Evolutionary conservation across 1,140 invertebrate genomes (phyloP), one percentile per base, ranked within the genome.

Genomic region (Hesperophylax magnus): DNA sequence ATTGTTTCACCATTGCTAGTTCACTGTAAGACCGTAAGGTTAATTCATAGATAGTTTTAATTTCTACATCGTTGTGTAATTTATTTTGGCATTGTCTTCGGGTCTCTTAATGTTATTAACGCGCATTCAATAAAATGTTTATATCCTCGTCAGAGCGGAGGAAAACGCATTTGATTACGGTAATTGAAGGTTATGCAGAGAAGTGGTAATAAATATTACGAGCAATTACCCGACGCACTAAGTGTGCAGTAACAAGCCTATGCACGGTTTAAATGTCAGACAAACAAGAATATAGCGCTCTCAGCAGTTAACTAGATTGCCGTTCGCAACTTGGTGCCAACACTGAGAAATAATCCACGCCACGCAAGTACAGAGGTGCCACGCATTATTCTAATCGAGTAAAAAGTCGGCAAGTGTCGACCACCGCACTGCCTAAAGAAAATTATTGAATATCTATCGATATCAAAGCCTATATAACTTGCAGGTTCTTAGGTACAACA

Each of bases 131-230:
- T 72, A 54, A 72, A 54, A 53, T 53, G 18, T 72, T 54, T 24
- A 72, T 69, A 72, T 72, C 27, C 52, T 22, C 69, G 52, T 39
- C 39, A 34, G 17, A 72, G 53, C 47, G 52, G 47, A 56, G 15
- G 52, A 27, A 47, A 24, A 27, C 69, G 39, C 69, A 72, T 54
- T 72, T 72, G 39, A 53, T 53, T 54, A 72, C 24, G 69, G 53
- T 72, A 72, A 72, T 72, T 72, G 69, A 72, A 47, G 69, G 69
- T 24, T 72, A 54, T 20, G 67, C 20, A 67, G 63, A n/a, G 24
- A 34, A 67, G 63, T 54, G 14, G 69, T 72, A 9, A 72, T 72
- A 72, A 72, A 72, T 72, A 72, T 52, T 72, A 34, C 69, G 69
- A 52, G 69, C 47, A 72, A 72, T 72, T 72, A 72, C 18, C 20